phyloP scores from a whole-genome alignment of 2,797 vertebrate species.

The Leptatherina wallacei region DNA sequence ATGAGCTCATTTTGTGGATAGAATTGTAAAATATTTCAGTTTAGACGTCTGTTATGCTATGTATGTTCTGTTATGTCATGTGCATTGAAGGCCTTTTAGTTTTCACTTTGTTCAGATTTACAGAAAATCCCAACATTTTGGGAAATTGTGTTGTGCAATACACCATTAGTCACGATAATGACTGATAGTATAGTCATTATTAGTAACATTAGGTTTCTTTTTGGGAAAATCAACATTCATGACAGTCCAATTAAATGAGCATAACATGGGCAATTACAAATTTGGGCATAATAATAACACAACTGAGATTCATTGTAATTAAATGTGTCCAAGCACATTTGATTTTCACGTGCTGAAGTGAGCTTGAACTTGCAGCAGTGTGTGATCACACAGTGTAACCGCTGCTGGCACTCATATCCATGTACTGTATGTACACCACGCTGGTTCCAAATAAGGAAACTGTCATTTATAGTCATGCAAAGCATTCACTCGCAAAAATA shows the following conservation, averaged over 20 bases:
- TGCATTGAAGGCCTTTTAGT: too few relatives aligned
- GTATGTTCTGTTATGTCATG: too few relatives aligned
- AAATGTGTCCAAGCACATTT: background rate
- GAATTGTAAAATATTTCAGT: too few relatives aligned
- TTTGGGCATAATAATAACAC: background rate
- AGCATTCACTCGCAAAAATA: constrained; percentile 45
- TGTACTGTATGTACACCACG: background rate
- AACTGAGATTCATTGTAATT: background rate
- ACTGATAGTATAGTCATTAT: too few relatives aligned
- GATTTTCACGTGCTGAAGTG: background rate
- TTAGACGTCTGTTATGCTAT: too few relatives aligned
- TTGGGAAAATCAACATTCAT: too few relatives aligned
- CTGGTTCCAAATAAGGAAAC: constrained; percentile 17
- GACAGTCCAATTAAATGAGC: background rate
- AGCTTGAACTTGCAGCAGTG: background rate
- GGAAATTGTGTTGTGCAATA: too few relatives aligned
- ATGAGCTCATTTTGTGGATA: too few relatives aligned
- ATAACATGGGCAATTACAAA: background rate
- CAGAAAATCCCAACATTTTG: too few relatives aligned
- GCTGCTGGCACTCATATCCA: background rate
- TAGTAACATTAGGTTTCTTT: too few relatives aligned
- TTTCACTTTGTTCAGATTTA: too few relatives aligned
- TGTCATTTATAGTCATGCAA: constrained; percentile 30
- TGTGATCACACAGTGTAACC: background rate
- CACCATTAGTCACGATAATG: too few relatives aligned